Base-by-base conservation (phyloP, 2,888 invertebrate species). In the Pseudococcus longispinus region DNA sequence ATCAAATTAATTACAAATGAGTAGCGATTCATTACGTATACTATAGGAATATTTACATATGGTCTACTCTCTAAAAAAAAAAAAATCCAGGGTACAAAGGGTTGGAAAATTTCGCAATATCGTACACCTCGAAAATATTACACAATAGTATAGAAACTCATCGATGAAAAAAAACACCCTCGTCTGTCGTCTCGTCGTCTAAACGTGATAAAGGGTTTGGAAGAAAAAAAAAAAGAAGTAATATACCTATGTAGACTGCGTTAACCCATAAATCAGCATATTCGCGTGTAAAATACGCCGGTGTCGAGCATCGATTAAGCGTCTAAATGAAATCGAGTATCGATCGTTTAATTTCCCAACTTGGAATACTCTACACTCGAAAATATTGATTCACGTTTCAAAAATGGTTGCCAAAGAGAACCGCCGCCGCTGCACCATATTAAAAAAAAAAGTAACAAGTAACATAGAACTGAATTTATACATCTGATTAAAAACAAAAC, bases 401-500 rank as follows among this genome's bases (percentile, higher is more conserved):
- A 60, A 60, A 60, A 74, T 32, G 74, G 32, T 74, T 74, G 29
- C 32, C 32, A 74, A 74, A 29, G 32, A 18, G 70, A 74, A 74
- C 29, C 70, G 70, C 70, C 23, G 70, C 29, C 26, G 29, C 18
- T 70, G 29, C 70, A 29, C 70, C 70, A 15, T 26, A 11, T 23
- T 26, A 70, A 32, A 83, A 26, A 42, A 83, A 51, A 23, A 37
- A 23, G 55, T 29, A 84, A 84, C 55, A 84, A 51, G 84, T 32
- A 29, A 84, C 32, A n/a, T n/a, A 84, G 29, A 51, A 51, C 84
- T 84, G 55, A 84, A 84, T 84, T 84, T 84, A 84, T 84, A 55
- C 84, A 84, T 84, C 84, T 84, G 84, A 84, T 84, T 84, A 84
- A 84, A 84, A 84, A 55, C 84, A 20, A 84, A 84, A 84, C 84